phyloP scores from a whole-genome alignment of 2,113 vertebrate species.

The Oceanodroma tethys region DNA sequence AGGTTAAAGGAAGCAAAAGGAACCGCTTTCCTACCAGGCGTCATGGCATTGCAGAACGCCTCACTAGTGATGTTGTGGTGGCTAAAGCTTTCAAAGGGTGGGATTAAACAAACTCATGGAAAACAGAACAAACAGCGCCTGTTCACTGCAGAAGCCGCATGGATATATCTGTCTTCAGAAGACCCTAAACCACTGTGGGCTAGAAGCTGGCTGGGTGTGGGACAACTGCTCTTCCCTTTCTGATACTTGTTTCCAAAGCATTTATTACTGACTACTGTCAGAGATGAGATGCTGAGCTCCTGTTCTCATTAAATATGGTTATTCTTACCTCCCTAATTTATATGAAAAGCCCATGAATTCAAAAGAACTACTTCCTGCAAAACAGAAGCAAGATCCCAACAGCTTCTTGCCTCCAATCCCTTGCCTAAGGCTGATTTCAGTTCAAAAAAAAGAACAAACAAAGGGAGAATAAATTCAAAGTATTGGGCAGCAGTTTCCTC shows the following conservation, averaged over 20 bases:
- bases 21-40: neutral
- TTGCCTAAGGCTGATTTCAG: neutral
- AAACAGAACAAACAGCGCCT: neutral
- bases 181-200: neutral
- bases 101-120: neutral
- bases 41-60: neutral
- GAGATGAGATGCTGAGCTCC: neutral
- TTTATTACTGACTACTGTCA: neutral
- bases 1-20: neutral
- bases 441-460: neutral
- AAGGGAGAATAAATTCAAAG: neutral
- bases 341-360: neutral
- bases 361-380: neutral
- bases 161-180: neutral
- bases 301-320: neutral
- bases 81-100: neutral
- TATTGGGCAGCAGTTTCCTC: neutral
- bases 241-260: neutral
- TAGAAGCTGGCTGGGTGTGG: neutral
- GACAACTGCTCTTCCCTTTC: neutral
- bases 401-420: neutral
- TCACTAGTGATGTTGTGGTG: rapidly evolving
- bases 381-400: neutral
- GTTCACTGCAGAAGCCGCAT: rapidly evolving
- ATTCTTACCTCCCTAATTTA: neutral